A percentile compares a stretch with the other conserved stretches of the same genome.
Conservation (phyloP, 1,140 invertebrate species). For the Calliphora vicina region DNA sequence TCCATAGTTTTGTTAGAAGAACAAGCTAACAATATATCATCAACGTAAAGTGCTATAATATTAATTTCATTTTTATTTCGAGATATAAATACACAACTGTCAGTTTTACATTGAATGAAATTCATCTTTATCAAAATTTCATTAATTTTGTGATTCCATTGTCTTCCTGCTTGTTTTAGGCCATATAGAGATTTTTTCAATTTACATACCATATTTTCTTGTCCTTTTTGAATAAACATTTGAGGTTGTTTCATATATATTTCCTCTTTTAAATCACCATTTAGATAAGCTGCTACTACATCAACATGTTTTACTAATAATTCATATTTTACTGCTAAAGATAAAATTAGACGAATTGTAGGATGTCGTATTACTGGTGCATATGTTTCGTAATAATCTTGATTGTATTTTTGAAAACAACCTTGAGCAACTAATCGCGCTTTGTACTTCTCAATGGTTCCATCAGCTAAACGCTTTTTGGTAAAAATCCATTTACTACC, state of each 20-base stretch:
- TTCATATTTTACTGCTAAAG: too few relatives aligned
- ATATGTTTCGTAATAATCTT: conserved; percentile 59
- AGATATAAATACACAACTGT: conserved; percentile 35
- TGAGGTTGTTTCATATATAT: too few relatives aligned
- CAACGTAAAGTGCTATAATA: conserved; percentile 25
- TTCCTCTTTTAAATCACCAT: too few relatives aligned
- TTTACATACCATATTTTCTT: too few relatives aligned
- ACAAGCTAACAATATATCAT: conserved; percentile 46
- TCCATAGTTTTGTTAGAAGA: conserved; percentile 39
- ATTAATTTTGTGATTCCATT: conserved; percentile 48
- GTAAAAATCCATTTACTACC: conserved; percentile 57
- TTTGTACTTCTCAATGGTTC: too few relatives aligned
- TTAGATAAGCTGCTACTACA: conserved; percentile 57
- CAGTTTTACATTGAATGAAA: conserved; percentile 35
- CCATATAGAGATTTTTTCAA: too few relatives aligned
- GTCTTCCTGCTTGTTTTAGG: too few relatives aligned
- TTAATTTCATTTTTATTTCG: too few relatives aligned
- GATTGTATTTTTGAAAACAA: conserved; percentile 21
- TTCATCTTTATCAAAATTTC: conserved; percentile 16
- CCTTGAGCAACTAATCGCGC: too few relatives aligned
- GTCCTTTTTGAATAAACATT: too few relatives aligned
- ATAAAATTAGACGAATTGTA: conserved; percentile 46
- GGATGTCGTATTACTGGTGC: conserved; percentile 46
- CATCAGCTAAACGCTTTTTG: conserved; percentile 44
- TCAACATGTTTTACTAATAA: too few relatives aligned